Evolutionary conservation across 2,113 vertebrate genomes (phyloP).

Genomic region (Tragelaphus scriptus): DNA sequence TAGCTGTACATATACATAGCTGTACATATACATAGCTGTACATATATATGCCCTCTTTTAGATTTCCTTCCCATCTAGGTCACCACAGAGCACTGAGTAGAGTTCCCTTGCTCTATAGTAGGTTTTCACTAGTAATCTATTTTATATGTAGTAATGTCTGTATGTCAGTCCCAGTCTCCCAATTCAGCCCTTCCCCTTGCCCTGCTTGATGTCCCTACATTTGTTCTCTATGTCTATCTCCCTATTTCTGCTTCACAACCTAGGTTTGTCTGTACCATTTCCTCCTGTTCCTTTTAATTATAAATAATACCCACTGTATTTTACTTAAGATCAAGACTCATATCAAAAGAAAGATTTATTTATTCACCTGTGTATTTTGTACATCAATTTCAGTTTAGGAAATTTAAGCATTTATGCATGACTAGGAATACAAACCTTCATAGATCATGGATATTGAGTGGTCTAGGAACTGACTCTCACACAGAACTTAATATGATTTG

Average conservation of each 20-base stretch:
- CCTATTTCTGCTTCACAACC: background rate
- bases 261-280: background rate
- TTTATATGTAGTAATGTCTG: background rate
- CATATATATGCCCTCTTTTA: background rate
- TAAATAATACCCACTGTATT: background rate
- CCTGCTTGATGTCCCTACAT: background rate
- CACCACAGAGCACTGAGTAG: background rate
- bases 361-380: background rate
- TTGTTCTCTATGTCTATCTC: background rate
- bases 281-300: background rate
- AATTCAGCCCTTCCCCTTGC: background rate
- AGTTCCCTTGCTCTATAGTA: background rate
- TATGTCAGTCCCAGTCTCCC: background rate
- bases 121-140: background rate
- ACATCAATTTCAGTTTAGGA: background rate
- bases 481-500: background rate
- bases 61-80: background rate
- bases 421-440: background rate
- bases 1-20: background rate
- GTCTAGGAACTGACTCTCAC: background rate
- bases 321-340: background rate
- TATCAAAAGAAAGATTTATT: background rate
- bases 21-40: no score
- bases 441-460: background rate
- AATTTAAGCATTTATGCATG: background rate